These are phyloP conservation scores for Eulemur macaco DNA, from an alignment of 2,113 vertebrate genomes.

Conservation along the genomic window DNA sequence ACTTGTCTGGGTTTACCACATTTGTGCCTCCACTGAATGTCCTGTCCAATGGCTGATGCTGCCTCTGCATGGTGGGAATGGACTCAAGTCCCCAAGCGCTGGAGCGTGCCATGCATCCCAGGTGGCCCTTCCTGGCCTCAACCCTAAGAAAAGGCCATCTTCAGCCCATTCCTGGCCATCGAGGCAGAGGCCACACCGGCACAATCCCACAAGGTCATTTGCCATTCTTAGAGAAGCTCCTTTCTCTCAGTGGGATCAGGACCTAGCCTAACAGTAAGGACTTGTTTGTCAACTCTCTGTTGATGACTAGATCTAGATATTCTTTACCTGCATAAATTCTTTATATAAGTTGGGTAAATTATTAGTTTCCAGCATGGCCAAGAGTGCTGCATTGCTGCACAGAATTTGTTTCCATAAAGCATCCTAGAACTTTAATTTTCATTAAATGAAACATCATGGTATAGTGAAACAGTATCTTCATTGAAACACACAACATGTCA, in stretches of 20 bases:
- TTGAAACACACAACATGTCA: background rate
- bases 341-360: background rate
- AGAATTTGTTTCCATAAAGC: background rate
- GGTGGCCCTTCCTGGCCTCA: background rate
- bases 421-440: background rate
- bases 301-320: background rate
- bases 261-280: background rate
- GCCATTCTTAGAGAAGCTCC: background rate
- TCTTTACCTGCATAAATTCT: background rate
- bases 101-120: no score
- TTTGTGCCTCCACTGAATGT: background rate
- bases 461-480: background rate
- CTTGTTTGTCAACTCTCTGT: background rate
- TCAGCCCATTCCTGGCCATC: background rate
- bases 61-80: background rate
- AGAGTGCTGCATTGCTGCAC: background rate
- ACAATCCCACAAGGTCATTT: fast-evolving
- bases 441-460: background rate
- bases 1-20: background rate
- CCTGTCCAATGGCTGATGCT: background rate
- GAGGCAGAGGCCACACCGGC: background rate
- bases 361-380: background rate
- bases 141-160: background rate
- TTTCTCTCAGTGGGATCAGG: background rate
- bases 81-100: background rate